Evolutionary conservation across 2,113 vertebrate genomes (phyloP).

Genomic region (Rostratula benghalensis): DNA sequence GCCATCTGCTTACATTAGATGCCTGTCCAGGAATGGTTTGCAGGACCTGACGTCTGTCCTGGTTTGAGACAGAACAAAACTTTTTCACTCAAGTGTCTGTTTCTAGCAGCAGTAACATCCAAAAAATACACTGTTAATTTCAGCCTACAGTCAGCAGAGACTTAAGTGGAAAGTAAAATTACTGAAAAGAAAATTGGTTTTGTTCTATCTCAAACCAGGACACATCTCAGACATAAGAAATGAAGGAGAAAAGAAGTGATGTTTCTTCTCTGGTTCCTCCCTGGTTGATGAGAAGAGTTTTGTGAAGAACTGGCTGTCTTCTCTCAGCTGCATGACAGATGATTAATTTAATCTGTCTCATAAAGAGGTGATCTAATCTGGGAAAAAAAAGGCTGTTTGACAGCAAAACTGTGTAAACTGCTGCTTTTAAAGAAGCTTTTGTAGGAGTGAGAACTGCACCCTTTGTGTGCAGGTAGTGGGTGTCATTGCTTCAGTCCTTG

Average conservation of each 20-base stretch:
- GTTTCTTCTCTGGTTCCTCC: neutral
- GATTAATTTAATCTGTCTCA: neutral
- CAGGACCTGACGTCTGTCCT: neutral
- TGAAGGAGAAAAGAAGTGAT: neutral
- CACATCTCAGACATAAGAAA: neutral
- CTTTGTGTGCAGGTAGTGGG: neutral
- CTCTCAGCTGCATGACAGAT: neutral
- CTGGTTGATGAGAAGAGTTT: neutral
- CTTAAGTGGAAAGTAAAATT: too few relatives aligned
- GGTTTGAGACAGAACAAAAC: neutral
- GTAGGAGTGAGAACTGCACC: neutral
- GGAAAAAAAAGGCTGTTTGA: constrained; percentile 16
- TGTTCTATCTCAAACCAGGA: neutral
- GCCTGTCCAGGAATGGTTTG: neutral
- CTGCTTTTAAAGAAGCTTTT: constrained; percentile 6
- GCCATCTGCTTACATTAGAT: neutral
- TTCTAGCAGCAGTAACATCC: too few relatives aligned
- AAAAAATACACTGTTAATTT: too few relatives aligned
- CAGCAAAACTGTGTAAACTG: neutral
- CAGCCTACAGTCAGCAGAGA: too few relatives aligned
- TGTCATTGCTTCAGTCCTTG: neutral
- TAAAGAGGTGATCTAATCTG: neutral
- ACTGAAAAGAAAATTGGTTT: neutral
- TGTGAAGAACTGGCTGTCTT: neutral
- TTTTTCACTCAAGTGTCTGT: neutral